Conservation (phyloP, 2,797 vertebrate species). For the Catamblyrhynchus diadema region DNA sequence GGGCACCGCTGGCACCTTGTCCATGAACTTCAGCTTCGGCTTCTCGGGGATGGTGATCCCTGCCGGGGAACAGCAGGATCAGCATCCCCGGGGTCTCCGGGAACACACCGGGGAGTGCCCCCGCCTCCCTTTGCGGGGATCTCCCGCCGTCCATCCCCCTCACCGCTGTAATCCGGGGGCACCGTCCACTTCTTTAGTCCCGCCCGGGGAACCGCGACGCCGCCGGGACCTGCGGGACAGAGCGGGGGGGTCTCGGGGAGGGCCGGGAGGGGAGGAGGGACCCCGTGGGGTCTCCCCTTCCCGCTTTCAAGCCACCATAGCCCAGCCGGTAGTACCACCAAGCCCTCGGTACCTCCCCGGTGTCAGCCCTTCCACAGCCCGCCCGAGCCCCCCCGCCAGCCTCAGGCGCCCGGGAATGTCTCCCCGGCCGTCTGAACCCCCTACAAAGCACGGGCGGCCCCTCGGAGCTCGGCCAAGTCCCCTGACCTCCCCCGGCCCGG, state of each 20-base stretch:
- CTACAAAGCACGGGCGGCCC: not conserved
- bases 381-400: too few species aligned
- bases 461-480: too few species aligned
- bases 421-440: not conserved
- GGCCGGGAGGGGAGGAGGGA: rapidly evolving
- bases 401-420: rapidly evolving
- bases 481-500: not conserved
- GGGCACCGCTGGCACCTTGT: slow-evolving; percentile 85
- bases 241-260: not conserved
- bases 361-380: not conserved
- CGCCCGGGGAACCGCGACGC: slow-evolving; percentile 55
- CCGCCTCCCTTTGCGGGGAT: rapidly evolving
- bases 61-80: not conserved
- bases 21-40: slow-evolving; percentile 85
- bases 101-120: rapidly evolving
- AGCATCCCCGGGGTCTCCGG: not conserved
- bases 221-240: not conserved
- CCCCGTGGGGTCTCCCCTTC: too few species aligned
- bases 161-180: slow-evolving; percentile 87
- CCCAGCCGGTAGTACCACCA: not conserved
- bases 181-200: slow-evolving; percentile 80
- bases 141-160: not conserved
- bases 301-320: too few species aligned
- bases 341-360: too few species aligned
- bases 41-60: slow-evolving; percentile 78